phyloP scores from a whole-genome alignment of 2,113 vertebrate species.

The Amblyopsis rosae region DNA sequence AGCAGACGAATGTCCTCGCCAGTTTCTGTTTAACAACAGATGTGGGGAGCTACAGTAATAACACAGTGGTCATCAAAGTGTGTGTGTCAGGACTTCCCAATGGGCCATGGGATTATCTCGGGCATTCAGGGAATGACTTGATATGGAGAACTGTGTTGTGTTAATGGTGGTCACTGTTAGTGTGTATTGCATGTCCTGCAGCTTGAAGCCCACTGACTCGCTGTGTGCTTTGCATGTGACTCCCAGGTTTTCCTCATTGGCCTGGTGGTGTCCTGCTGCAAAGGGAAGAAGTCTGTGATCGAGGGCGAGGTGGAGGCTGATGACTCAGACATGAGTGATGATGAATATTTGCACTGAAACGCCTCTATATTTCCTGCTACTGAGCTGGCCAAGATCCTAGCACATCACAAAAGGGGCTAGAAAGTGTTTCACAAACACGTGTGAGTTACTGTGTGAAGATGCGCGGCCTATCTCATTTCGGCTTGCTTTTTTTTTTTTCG shows the following conservation, averaged over 20 bases:
- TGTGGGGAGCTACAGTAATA: no score
- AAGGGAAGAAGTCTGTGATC: constrained; percentile 95
- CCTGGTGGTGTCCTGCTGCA: constrained; percentile 91
- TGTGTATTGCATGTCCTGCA: background rate
- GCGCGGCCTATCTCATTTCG: constrained; percentile 13
- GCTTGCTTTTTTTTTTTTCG: constrained; percentile 27
- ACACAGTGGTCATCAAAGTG: no score
- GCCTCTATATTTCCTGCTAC: background rate
- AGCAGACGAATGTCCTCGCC: no score
- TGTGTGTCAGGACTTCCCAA: no score
- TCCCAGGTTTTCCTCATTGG: constrained; percentile 90
- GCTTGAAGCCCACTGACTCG: background rate
- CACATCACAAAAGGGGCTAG: constrained; percentile 31
- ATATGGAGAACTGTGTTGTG: no score
- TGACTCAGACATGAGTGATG: constrained; percentile 93
- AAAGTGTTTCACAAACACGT: constrained; percentile 35
- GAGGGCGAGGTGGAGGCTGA: constrained; percentile 94
- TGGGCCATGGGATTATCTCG: no score
- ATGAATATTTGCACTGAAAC: constrained; percentile 80
- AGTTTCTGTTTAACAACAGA: no score
- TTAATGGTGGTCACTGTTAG: background rate
- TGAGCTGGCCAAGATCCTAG: constrained; percentile 10
- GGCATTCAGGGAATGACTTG: no score
- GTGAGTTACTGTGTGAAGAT: constrained; percentile 17
- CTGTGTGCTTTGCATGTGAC: constrained; percentile 22